Conservation (phyloP, 1,140 invertebrate genomes). For the Ruditapes philippinarum region DNA sequence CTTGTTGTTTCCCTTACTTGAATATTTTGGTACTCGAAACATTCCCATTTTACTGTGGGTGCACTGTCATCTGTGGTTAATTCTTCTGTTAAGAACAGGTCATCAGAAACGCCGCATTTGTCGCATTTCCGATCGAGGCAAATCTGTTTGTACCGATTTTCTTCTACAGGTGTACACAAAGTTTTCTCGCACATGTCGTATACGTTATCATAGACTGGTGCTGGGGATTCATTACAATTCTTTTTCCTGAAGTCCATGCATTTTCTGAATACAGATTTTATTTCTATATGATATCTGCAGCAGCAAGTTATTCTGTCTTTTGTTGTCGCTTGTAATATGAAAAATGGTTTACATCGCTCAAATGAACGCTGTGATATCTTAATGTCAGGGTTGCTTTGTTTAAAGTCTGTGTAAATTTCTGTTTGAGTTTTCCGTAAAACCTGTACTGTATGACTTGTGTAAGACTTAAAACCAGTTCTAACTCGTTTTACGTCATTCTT, state of each 20-base stretch:
- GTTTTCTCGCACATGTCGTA: neutral
- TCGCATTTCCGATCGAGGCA: slow-evolving; percentile 27
- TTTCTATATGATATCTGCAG: slow-evolving; percentile 38
- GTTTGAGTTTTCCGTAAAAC: slow-evolving; percentile 41
- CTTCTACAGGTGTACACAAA: neutral
- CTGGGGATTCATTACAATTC: neutral
- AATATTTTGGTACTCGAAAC: neutral
- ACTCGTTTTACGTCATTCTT: slow-evolving; percentile 36
- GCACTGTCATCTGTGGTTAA: neutral
- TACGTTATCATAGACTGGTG: neutral
- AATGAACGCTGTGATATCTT: slow-evolving; percentile 11
- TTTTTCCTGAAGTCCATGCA: slow-evolving; percentile 13
- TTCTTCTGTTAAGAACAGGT: neutral
- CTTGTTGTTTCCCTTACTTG: neutral
- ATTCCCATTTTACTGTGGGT: neutral
- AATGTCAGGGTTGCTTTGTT: slow-evolving; percentile 19
- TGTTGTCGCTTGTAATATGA: neutral
- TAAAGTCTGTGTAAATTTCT: slow-evolving; percentile 31
- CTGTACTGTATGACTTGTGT: slow-evolving; percentile 14
- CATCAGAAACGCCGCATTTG: neutral
- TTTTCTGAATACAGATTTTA: neutral
- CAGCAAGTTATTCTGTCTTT: slow-evolving; percentile 32
- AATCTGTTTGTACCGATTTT: neutral
- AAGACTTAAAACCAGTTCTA: slow-evolving; percentile 30
- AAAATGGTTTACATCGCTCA: slow-evolving; percentile 22